phyloP scores from a whole-genome alignment of 2,113 vertebrate species.

The Bostrychus sinensis region DNA sequence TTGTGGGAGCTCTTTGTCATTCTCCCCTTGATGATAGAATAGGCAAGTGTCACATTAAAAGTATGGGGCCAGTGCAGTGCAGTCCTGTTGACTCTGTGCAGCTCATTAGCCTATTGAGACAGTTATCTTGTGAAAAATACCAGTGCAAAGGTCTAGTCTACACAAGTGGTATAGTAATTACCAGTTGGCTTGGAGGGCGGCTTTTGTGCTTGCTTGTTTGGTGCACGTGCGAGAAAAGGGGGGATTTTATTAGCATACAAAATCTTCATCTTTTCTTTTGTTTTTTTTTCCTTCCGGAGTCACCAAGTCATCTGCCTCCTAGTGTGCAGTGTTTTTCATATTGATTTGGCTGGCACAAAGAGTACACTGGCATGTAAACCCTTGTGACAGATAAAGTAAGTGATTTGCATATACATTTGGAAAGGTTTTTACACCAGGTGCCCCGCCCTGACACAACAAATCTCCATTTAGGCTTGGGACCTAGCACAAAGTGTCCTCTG shows the following conservation, averaged over 20 bases:
- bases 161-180: constrained; percentile 53
- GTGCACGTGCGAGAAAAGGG: constrained; percentile 3
- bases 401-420: no score
- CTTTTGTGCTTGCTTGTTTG: constrained; percentile 7
- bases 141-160: constrained; percentile 51
- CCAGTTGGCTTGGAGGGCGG: constrained; percentile 25
- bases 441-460: no score
- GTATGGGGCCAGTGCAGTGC: constrained; percentile 26
- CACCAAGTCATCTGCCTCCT: neutral
- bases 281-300: neutral
- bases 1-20: constrained; percentile 36
- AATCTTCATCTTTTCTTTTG: neutral
- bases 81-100: constrained; percentile 49
- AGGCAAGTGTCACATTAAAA: constrained; percentile 60
- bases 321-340: neutral
- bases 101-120: constrained; percentile 67
- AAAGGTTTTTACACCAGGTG: no score
- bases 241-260: neutral
- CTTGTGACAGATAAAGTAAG: no score
- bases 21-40: constrained; percentile 46
- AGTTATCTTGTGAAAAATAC: constrained; percentile 54
- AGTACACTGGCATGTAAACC: no score
- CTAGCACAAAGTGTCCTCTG: no score
- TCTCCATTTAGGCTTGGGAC: no score
- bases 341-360: no score